Conservation (phyloP, 2,888 invertebrate genomes). For the Lamellibrachia satsuma region DNA sequence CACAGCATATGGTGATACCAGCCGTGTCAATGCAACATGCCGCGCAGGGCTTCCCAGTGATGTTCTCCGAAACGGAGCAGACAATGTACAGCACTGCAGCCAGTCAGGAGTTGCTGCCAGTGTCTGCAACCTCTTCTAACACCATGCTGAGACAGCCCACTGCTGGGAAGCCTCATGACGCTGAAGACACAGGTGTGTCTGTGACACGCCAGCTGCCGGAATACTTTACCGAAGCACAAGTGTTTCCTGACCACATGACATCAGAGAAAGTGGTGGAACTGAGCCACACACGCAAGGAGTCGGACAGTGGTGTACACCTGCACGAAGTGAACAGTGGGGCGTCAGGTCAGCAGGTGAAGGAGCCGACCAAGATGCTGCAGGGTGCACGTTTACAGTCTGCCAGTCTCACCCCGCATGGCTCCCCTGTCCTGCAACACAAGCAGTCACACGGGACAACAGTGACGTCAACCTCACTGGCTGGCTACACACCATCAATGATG, state of each 20-base stretch:
- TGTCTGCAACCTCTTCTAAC: not conserved
- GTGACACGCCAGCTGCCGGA: not conserved
- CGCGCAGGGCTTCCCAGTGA: not conserved
- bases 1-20: slow-evolving; percentile 1
- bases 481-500: not conserved
- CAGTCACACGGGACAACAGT: not conserved
- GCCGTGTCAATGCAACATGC: not conserved
- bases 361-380: too few relatives aligned
- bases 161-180: not conserved
- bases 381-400: not conserved
- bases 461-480: not conserved
- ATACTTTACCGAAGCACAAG: not conserved
- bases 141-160: not conserved
- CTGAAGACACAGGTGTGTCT: not conserved
- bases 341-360: not conserved
- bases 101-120: not conserved
- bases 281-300: not conserved
- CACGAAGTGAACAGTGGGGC: not conserved
- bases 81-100: not conserved
- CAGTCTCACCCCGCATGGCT: not conserved
- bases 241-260: slow-evolving; percentile 2
- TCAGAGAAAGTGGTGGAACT: not conserved
- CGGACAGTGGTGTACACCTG: not conserved
- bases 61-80: not conserved
- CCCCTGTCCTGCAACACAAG: not conserved